Percentiles rank a stretch among this genome's conserved stretches.
Conservation (phyloP, 2,797 vertebrate genomes). For the Sebastolobus alascanus region DNA sequence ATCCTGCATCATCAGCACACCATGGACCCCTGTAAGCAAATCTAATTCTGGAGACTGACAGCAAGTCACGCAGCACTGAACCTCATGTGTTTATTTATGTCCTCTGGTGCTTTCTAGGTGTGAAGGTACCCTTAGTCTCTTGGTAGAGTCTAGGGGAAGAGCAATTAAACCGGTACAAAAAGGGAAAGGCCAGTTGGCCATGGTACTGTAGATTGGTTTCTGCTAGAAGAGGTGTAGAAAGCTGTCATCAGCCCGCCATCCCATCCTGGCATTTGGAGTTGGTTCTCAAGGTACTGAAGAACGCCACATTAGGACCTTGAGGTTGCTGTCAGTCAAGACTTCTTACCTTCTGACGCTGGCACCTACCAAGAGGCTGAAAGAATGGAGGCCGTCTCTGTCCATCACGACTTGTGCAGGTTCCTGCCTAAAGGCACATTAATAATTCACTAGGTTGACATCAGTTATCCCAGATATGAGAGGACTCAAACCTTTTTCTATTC, state of each 20-base stretch:
- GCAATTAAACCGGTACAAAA: background rate
- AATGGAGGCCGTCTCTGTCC: background rate
- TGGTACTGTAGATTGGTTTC: background rate
- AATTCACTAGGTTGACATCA: slow-evolving; percentile 13
- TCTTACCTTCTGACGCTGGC: background rate
- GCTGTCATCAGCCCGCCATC: background rate
- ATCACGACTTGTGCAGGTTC: background rate
- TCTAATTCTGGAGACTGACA: background rate
- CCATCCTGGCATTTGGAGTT: background rate
- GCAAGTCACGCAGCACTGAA: background rate
- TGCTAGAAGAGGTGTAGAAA: background rate
- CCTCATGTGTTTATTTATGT: background rate
- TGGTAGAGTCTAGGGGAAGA: background rate
- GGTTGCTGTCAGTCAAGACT: background rate
- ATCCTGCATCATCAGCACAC: background rate
- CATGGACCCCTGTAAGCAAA: rapidly evolving
- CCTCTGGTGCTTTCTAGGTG: background rate
- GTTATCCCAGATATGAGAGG: background rate
- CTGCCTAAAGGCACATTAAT: slow-evolving; percentile 6
- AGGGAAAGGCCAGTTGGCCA: background rate
- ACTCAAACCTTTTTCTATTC: background rate
- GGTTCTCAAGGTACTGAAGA: background rate
- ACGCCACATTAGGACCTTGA: no score
- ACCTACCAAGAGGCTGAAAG: background rate
- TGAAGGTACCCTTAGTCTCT: background rate